phyloP scores from a whole-genome alignment of 2,113 vertebrate species.

The Glareola pratincola region DNA sequence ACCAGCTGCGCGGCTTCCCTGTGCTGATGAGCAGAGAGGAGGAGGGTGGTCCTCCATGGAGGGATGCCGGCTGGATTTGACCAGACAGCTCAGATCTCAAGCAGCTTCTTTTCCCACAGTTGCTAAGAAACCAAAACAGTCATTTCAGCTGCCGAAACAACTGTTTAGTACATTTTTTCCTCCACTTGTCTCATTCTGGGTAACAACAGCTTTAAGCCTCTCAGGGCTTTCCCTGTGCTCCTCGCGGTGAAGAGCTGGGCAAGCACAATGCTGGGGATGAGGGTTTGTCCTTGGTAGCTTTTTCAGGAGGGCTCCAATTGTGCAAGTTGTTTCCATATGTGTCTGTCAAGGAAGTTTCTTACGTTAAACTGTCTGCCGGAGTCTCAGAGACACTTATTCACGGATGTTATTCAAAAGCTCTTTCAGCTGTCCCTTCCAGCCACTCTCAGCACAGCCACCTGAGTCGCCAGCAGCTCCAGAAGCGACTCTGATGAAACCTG shows the following conservation, averaged over 20 bases:
- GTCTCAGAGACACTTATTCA: neutral
- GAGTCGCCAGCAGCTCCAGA: neutral
- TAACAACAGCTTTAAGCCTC: neutral
- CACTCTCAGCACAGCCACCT: fast-evolving
- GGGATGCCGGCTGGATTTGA: neutral
- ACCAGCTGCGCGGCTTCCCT: neutral
- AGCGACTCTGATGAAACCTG: neutral
- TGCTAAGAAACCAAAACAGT: conserved; percentile 57
- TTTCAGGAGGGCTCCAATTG: neutral
- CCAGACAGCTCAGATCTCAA: conserved; percentile 10
- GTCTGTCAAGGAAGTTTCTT: neutral
- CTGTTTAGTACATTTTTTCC: neutral
- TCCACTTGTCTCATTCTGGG: neutral
- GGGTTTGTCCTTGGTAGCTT: neutral
- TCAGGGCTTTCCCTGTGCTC: neutral
- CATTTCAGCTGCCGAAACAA: neutral
- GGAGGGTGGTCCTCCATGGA: neutral
- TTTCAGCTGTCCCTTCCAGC: neutral
- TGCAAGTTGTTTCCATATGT: neutral
- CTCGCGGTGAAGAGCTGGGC: neutral
- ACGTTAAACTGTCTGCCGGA: neutral
- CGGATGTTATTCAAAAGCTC: neutral
- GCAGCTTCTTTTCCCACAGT: conserved; percentile 11
- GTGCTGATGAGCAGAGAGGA: neutral
- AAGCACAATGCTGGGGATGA: neutral